Conservation (phyloP, 2,888 invertebrate species). For the Eueremaeus valkanovi region DNA sequence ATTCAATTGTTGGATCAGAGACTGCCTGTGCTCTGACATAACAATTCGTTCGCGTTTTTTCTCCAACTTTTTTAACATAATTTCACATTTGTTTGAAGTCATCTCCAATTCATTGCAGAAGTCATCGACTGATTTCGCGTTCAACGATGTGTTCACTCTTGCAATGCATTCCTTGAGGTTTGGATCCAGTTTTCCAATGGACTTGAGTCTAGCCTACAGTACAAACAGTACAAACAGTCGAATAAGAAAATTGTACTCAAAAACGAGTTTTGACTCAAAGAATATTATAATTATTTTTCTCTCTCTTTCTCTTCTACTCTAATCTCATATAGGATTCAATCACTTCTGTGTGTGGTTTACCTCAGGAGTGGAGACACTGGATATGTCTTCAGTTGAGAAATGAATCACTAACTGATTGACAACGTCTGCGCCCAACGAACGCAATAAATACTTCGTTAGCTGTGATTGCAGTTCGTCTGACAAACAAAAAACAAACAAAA, state of each 20-base stretch:
- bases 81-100: constrained; percentile 55
- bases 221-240: not conserved
- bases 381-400: constrained; percentile 58
- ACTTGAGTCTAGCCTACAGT: constrained; percentile 43
- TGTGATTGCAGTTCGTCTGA: constrained; percentile 61
- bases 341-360: constrained; percentile 3
- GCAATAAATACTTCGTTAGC: constrained; percentile 75
- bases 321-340: not conserved
- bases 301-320: not conserved
- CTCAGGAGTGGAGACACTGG: constrained; percentile 23
- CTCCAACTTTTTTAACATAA: constrained; percentile 80
- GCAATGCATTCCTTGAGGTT: constrained; percentile 65
- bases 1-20: constrained; percentile 71
- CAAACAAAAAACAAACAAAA: not conserved
- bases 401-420: constrained; percentile 72
- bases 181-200: constrained; percentile 45
- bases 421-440: constrained; percentile 75
- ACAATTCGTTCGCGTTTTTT: constrained; percentile 73
- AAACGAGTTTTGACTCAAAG: not conserved
- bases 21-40: constrained; percentile 73
- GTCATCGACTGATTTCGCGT: constrained; percentile 67
- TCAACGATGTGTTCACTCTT: constrained; percentile 65
- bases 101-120: constrained; percentile 71
- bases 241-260: not conserved
- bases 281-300: not conserved